phyloP scores from a whole-genome alignment of 2,797 vertebrate species.

The Chiropotes sagulatus region DNA sequence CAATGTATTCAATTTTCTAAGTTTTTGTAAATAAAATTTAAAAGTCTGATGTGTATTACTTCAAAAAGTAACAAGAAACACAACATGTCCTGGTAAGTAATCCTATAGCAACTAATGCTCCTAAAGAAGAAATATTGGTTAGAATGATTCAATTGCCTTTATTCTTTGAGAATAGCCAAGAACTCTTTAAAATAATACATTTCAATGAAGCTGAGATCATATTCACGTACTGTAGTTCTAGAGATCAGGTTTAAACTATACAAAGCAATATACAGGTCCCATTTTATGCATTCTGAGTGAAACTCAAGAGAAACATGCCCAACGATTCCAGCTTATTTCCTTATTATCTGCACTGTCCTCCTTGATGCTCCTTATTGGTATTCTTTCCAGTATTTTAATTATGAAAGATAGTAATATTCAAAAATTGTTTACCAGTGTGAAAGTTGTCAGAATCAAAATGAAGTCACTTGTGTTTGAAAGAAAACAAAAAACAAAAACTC shows the following conservation, averaged over 20 bases:
- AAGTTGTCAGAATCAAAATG: not conserved
- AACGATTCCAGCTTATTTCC: not conserved
- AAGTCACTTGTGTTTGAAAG: not conserved
- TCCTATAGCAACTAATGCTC: not conserved
- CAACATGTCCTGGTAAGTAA: not conserved
- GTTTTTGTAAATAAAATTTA: conserved; percentile 37
- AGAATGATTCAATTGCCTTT: not conserved
- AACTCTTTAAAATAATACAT: not conserved
- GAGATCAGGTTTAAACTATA: not conserved
- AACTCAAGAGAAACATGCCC: not conserved
- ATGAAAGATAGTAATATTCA: not conserved
- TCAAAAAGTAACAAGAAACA: not conserved
- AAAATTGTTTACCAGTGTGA: not conserved
- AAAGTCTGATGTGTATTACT: not conserved
- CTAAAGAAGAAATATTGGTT: not conserved
- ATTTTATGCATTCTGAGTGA: not conserved
- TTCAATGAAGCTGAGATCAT: not conserved
- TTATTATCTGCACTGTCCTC: not conserved
- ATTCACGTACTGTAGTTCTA: not conserved
- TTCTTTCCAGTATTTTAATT: conserved; percentile 16
- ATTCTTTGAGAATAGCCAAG: not conserved
- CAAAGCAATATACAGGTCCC: not conserved
- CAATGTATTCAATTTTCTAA: not conserved
- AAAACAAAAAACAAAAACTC: not conserved
- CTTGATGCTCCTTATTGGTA: not conserved